Base-by-base conservation (phyloP, 2,797 vertebrate genomes). In the Cryptoblepharus egeriae region DNA sequence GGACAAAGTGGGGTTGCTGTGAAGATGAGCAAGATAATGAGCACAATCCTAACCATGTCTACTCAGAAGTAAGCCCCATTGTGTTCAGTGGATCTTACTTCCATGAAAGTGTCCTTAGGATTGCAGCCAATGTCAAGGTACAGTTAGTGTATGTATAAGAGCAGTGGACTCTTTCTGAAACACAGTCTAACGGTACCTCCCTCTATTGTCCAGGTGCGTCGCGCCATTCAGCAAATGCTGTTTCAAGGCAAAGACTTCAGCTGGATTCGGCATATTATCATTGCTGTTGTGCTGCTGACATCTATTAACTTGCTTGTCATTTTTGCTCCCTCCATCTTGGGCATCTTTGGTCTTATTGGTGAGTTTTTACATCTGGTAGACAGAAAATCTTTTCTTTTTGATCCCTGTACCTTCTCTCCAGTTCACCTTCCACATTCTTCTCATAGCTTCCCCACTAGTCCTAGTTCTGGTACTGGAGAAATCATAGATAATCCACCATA, bases 281-380 rank as follows among this genome's bases (percentile, higher is more conserved):
- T 99, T 0, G 98, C 99, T 0, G 0, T 95, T 15, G 30, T 93
- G 78, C 95, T 99, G 86, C 97, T 99, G 85, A 96, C 93, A 0
- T 74, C 96, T 24, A 99, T 99, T 95, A 98, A 99, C 93, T 93
- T 99, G 82, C 94, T 99, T 63, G 99, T 99, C 91, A 99, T 99
- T 93, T 99, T 99, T 1, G 99, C 98, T 55, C 99, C 99, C 5
- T 98, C 97, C 92, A 99, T 99, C 92, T 95, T 99, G 2, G 98
- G 97, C 89, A 99, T 99, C 95, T 99, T 99, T 0, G 98, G 99
- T 84, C 69, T 99, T 89, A 99, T 99, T 0, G 99, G 99, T 99
- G 80, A 94, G 98, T 95, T 87, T 22, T 58, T 85, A 39, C 90
- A 45, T 67, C 12, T 69, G 1, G 22, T 10, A 42, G 24, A 55